A percentile compares a stretch with the other conserved stretches of the same genome.
Evolutionary conservation across 1,140 invertebrate genomes (phyloP).

Genomic region (Pogonomyrmex barbatus): DNA sequence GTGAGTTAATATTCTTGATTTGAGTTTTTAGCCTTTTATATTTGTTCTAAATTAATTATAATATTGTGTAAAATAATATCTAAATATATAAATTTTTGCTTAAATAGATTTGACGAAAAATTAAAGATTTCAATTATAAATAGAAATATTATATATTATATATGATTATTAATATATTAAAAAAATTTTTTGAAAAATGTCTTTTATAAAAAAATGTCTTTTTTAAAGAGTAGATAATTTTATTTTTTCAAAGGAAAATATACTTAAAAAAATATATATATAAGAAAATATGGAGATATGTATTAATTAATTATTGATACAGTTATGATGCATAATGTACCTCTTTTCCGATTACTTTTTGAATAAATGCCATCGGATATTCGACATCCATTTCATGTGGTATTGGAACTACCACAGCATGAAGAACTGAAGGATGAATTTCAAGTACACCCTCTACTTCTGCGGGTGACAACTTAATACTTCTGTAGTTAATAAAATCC

Average conservation of each 20-base stretch:
- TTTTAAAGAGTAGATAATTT: too few species aligned
- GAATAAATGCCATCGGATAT: slow-evolving; percentile 88
- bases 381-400: slow-evolving; percentile 88
- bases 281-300: too few species aligned
- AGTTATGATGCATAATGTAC: slow-evolving; percentile 64
- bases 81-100: not conserved
- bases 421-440: slow-evolving; percentile 88
- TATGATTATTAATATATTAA: slow-evolving; percentile 1
- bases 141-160: not conserved
- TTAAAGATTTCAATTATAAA: not conserved
- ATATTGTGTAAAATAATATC: not conserved
- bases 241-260: too few species aligned
- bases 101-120: not conserved
- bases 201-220: too few species aligned
- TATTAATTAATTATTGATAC: too few species aligned
- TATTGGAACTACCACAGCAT: slow-evolving; percentile 90
- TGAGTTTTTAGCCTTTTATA: not conserved
- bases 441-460: slow-evolving; percentile 88
- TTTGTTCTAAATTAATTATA: slow-evolving; percentile 1
- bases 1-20: not conserved
- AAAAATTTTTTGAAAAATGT: not conserved
- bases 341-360: slow-evolving; percentile 76
- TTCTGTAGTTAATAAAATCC: slow-evolving; percentile 86
- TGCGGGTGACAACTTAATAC: slow-evolving; percentile 67
- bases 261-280: too few species aligned